Percentiles rank a stretch among this genome's conserved stretches.
Evolutionary conservation across 2,113 vertebrate species (phyloP).

Genomic region (Myocastor coypus): DNA sequence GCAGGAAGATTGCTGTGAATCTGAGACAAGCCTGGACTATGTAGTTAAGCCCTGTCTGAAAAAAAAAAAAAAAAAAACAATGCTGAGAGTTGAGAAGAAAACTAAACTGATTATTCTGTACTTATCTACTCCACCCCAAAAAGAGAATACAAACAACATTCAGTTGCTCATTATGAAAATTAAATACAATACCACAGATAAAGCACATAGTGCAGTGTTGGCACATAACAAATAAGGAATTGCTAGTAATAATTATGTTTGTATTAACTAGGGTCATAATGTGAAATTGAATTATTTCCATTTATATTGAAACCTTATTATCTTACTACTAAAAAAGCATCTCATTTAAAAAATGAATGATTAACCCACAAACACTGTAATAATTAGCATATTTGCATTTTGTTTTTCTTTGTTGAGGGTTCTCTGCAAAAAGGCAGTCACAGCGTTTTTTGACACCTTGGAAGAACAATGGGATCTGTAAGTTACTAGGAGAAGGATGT

Average conservation of each 20-base stretch:
- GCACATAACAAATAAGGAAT: conserved; percentile 10
- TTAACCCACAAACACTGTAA: conserved; percentile 41
- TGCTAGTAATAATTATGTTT: neutral
- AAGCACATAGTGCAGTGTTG: neutral
- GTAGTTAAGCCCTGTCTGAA: neutral
- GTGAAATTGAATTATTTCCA: conserved; percentile 48
- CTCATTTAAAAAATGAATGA: conserved; percentile 62
- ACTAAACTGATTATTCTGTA: neutral
- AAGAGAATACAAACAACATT: neutral
- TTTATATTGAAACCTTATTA: conserved; percentile 54
- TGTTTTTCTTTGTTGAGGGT: conserved; percentile 8
- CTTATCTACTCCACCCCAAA: neutral
- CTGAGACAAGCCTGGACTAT: neutral
- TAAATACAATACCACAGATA: neutral
- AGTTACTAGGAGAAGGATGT: neutral
- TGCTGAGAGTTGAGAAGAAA: neutral
- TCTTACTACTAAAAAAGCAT: conserved; percentile 34
- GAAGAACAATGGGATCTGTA: neutral
- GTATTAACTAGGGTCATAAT: conserved; percentile 18
- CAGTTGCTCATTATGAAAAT: neutral
- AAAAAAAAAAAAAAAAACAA: neutral
- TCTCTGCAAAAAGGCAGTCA: neutral
- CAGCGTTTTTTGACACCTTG: conserved; percentile 21
- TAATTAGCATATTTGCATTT: conserved; percentile 18
- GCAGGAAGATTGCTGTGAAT: neutral